Conservation (phyloP, 2,888 invertebrate species). For the Dynastes hyllus region DNA sequence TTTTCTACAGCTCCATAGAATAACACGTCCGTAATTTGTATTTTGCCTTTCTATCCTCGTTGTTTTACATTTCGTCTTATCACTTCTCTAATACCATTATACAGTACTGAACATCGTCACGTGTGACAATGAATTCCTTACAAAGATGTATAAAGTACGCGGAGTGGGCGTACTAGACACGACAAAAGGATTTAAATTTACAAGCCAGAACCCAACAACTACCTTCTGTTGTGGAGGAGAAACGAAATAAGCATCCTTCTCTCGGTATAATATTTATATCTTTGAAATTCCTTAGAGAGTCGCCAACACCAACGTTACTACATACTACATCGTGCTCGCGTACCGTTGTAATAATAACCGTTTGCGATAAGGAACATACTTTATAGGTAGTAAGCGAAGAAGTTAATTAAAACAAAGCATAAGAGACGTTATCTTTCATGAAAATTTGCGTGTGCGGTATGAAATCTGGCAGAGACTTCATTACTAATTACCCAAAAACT, state of each 20-base stretch:
- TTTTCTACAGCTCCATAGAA: conserved; percentile 9
- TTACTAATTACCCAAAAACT: too few relatives aligned
- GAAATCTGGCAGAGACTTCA: too few relatives aligned
- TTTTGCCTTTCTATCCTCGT: conserved; percentile 21
- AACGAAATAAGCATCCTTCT: conserved; percentile 26
- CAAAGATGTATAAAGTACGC: conserved; percentile 41
- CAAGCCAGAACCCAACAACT: conserved; percentile 34
- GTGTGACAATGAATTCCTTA: conserved; percentile 45
- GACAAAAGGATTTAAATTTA: conserved; percentile 51
- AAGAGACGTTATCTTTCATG: not conserved
- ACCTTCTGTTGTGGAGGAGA: conserved; percentile 31
- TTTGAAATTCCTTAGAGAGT: conserved; percentile 23
- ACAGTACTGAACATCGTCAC: conserved; percentile 42
- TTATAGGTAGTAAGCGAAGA: not conserved
- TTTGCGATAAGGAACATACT: not conserved
- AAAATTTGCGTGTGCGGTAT: too few relatives aligned
- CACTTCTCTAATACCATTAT: conserved; percentile 40
- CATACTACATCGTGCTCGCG: not conserved
- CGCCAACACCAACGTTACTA: conserved; percentile 8
- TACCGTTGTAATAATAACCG: conserved; percentile 22
- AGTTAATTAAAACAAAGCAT: conserved; percentile 11
- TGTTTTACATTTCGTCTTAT: conserved; percentile 38
- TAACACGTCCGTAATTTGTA: conserved; percentile 31
- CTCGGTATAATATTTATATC: conserved; percentile 30
- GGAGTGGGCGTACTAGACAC: conserved; percentile 46